Evolutionary conservation across 1,140 invertebrate genomes (phyloP).

Genomic region (Listronotus oregonensis): DNA sequence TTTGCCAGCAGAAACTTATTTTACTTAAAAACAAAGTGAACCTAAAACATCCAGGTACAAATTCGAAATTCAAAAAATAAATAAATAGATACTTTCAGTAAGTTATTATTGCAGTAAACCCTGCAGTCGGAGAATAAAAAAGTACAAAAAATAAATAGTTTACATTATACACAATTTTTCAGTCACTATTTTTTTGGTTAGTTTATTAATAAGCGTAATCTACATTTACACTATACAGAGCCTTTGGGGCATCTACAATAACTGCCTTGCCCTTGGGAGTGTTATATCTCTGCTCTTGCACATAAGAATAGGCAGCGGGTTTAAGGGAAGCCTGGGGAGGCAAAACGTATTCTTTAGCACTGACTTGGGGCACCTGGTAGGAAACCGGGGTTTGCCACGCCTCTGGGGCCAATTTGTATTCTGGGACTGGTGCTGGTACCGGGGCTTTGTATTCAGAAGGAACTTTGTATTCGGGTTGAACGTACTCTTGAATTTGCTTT

Average conservation of each 20-base stretch:
- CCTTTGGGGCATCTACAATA: not conserved
- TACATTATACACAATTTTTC: no score
- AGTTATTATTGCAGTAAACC: no score
- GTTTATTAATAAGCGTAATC: no score
- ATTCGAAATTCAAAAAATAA: no score
- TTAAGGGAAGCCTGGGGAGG: not conserved
- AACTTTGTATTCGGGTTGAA: not conserved
- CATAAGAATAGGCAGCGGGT: conserved; percentile 10
- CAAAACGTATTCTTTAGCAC: conserved; percentile 6
- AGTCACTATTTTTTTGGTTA: no score
- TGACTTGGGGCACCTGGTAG: not conserved
- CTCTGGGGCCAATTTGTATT: conserved; percentile 12
- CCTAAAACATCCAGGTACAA: no score
- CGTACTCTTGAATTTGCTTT: conserved; percentile 1
- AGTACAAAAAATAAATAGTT: no score
- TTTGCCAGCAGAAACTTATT: no score
- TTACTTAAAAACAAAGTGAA: no score
- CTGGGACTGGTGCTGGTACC: not conserved
- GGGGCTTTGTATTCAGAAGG: not conserved
- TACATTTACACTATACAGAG: no score
- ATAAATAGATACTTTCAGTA: no score
- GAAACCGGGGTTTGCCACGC: not conserved
- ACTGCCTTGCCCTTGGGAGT: conserved; percentile 15
- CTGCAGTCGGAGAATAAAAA: no score
- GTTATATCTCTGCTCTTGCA: conserved; percentile 17